Evolutionary conservation across 2,113 vertebrate species (phyloP).

Genomic region (Mobula birostris): DNA sequence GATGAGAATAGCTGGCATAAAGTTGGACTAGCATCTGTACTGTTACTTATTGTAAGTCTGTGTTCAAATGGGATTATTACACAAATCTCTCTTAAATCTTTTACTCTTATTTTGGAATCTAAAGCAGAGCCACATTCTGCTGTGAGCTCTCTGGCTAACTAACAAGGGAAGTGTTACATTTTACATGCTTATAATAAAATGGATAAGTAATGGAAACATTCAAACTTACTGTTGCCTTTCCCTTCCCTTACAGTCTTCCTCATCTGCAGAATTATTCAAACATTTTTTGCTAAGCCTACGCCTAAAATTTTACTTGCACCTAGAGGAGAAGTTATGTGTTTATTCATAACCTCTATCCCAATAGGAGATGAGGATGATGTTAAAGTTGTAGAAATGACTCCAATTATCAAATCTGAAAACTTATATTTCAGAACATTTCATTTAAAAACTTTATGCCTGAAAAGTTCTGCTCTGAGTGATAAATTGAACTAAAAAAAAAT

Average conservation of each 20-base stretch:
- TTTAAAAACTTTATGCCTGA: background rate
- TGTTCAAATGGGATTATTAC: background rate
- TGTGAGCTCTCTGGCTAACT: background rate
- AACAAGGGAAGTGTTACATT: background rate
- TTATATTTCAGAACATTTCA: background rate
- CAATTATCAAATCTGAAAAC: background rate
- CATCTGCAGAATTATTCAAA: background rate
- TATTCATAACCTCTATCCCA: background rate
- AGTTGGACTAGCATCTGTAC: background rate
- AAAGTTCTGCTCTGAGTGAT: slow-evolving; percentile 6
- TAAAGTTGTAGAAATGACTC: background rate
- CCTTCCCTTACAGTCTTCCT: background rate
- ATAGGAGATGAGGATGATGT: background rate
- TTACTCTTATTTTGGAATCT: background rate
- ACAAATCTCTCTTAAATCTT: background rate
- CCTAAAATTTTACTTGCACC: background rate
- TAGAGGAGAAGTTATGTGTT: background rate
- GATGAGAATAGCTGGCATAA: background rate
- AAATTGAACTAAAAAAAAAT: slow-evolving; percentile 30
- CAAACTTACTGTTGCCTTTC: background rate
- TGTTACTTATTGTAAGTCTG: background rate
- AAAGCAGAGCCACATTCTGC: background rate
- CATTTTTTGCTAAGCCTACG: background rate
- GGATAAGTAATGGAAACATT: background rate
- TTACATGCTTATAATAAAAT: background rate